Conservation (phyloP, 2,113 vertebrate species). For the Eidolon helvum region DNA sequence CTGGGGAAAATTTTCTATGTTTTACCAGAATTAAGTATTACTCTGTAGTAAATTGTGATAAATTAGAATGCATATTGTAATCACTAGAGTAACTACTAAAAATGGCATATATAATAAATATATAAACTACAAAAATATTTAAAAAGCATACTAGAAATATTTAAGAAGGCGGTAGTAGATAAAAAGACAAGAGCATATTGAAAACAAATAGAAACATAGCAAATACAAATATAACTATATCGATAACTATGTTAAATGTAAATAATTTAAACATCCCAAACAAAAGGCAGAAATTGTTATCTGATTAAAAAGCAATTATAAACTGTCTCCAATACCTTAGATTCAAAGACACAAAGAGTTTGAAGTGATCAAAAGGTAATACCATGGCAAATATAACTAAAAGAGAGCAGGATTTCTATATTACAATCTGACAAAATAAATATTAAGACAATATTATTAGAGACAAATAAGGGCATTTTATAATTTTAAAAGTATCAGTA, state of each 20-base stretch:
- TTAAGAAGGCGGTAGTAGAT: neutral
- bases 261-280: neutral
- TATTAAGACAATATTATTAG: neutral
- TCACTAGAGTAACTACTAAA: neutral
- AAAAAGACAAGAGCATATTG: neutral
- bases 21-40: neutral
- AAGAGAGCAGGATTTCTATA: neutral
- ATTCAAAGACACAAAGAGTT: neutral
- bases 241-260: neutral
- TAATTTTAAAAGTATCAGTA: neutral
- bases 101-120: neutral
- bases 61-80: neutral
- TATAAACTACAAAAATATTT: neutral
- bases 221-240: neutral
- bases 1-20: neutral
- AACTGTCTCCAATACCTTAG: neutral
- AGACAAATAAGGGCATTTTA: neutral
- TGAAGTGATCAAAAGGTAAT: neutral
- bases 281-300: neutral
- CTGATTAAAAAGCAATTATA: neutral
- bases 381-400: neutral
- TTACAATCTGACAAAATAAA: neutral
- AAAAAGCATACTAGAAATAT: neutral
- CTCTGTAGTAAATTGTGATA: neutral
- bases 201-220: neutral